phyloP scores from a whole-genome alignment of 2,113 vertebrate species.

The Neolamprologus sp. region DNA sequence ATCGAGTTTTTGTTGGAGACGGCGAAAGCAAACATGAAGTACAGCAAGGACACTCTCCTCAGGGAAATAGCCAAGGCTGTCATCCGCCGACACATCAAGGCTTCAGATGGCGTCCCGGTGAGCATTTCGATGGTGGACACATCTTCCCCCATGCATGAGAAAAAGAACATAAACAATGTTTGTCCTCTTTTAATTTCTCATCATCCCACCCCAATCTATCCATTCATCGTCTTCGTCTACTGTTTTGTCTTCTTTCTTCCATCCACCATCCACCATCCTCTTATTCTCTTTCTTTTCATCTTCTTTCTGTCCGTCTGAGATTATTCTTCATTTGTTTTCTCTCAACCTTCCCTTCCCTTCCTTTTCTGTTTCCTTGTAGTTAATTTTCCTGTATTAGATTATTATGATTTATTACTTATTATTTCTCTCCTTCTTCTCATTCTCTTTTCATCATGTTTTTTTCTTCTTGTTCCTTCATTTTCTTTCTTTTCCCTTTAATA shows the following conservation, averaged over 20 bases:
- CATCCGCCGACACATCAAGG: neutral
- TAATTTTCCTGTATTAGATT: neutral
- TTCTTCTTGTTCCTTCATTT: neutral
- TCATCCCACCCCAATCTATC: neutral
- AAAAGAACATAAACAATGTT: neutral
- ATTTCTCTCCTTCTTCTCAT: neutral
- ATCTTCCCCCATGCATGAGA: neutral
- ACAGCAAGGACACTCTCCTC: slow-evolving; percentile 40
- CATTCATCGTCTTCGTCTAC: neutral
- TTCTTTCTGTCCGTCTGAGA: neutral
- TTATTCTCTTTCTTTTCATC: neutral
- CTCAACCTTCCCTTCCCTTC: neutral
- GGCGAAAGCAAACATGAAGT: slow-evolving; percentile 25
- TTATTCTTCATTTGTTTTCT: neutral
- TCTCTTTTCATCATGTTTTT: neutral
- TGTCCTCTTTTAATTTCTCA: neutral
- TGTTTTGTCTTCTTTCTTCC: neutral
- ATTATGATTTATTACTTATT: too few relatives aligned
- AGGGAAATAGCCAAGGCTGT: slow-evolving; percentile 32
- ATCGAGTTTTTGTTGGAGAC: slow-evolving; percentile 11
- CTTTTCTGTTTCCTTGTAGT: neutral
- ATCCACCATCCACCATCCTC: neutral
- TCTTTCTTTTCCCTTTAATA: neutral
- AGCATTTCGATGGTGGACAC: neutral
- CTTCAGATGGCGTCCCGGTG: neutral